Percentiles rank a stretch among this genome's conserved stretches.
Evolutionary conservation across 2,113 vertebrate species (phyloP).

Genomic region (Ailurus styani): DNA sequence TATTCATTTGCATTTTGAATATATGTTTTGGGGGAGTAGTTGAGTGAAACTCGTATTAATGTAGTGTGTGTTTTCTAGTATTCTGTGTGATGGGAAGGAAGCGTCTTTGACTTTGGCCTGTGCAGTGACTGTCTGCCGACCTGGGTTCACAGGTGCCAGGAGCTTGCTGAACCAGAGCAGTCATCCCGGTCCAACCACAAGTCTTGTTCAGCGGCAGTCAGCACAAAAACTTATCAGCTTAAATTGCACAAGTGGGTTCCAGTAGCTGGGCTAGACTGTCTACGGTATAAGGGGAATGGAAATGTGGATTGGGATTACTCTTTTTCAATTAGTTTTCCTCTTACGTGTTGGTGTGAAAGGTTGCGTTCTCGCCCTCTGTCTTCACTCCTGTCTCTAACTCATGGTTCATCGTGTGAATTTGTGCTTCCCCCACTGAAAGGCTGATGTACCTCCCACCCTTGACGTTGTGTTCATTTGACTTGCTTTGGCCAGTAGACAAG

Average conservation of each 20-base stretch:
- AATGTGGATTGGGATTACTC: rapidly evolving
- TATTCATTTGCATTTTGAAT: background rate
- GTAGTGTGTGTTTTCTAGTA: background rate
- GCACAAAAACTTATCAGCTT: background rate
- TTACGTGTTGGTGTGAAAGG: rapidly evolving
- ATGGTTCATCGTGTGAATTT: rapidly evolving
- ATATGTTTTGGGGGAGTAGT: background rate
- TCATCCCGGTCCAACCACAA: background rate
- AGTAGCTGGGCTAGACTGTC: rapidly evolving
- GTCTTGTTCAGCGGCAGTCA: background rate
- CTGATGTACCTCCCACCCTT: background rate
- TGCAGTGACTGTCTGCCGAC: rapidly evolving
- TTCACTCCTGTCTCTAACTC: rapidly evolving
- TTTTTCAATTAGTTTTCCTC: rapidly evolving
- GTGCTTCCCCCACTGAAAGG: rapidly evolving
- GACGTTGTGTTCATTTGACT: background rate
- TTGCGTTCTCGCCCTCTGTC: rapidly evolving
- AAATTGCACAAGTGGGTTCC: background rate
- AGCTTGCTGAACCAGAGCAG: background rate
- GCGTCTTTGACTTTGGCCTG: background rate
- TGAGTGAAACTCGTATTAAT: background rate
- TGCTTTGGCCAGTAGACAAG: background rate
- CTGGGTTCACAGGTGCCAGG: background rate
- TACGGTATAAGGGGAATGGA: rapidly evolving
- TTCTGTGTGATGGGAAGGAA: background rate